Conservation (phyloP, 2,888 invertebrate genomes). For the Thera obeliscata region DNA sequence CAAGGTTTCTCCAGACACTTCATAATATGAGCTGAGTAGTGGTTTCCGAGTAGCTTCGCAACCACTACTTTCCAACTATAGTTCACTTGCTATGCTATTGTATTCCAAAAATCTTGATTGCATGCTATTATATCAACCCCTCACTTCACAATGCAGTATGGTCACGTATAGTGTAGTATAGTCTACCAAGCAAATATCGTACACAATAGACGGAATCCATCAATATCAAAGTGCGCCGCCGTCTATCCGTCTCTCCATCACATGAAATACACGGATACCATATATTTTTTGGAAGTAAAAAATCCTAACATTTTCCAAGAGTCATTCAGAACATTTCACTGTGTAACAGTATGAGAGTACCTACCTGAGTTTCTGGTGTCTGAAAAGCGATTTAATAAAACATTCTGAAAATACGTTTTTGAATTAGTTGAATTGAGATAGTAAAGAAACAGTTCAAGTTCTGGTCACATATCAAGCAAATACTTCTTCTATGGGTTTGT, state of each 20-base stretch:
- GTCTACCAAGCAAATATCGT: slow-evolving; percentile 26
- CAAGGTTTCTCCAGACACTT: no score
- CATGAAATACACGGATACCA: slow-evolving; percentile 8
- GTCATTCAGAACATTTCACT: no score
- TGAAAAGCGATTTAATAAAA: no score
- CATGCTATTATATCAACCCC: slow-evolving; percentile 9
- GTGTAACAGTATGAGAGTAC: no score
- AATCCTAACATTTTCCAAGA: no score
- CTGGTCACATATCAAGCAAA: no score
- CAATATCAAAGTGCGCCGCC: slow-evolving; percentile 28
- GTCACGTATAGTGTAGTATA: slow-evolving; percentile 6
- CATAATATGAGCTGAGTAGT: neutral
- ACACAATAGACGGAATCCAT: slow-evolving; percentile 29
- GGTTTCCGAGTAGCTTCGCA: neutral
- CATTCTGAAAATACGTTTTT: no score
- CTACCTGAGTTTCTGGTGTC: no score
- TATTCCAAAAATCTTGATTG: slow-evolving; percentile 4
- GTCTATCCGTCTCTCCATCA: slow-evolving; percentile 19
- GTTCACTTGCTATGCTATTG: neutral
- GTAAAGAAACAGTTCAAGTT: no score
- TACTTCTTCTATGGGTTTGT: no score
- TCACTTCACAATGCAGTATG: slow-evolving; percentile 9
- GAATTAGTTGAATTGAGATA: no score
- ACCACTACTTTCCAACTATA: neutral
- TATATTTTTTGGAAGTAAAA: neutral